Conservation (phyloP, 2,797 vertebrate species). For the Pelochelys cantorii region DNA sequence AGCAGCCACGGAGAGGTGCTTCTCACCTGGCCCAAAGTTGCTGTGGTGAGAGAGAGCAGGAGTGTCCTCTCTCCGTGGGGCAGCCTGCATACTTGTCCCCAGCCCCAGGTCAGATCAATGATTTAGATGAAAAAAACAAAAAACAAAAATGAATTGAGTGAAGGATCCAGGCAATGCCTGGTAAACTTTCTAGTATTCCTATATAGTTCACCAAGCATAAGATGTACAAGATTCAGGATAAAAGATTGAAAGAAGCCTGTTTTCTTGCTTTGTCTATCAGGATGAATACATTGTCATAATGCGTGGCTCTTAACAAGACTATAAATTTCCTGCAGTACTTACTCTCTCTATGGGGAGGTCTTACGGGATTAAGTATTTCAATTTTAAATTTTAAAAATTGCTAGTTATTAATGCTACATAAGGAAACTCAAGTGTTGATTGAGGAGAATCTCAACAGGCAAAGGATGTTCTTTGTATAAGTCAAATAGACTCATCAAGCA, state of each 20-base stretch:
- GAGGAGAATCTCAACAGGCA: neutral
- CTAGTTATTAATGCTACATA: neutral
- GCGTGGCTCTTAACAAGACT: neutral
- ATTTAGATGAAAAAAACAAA: too few relatives aligned
- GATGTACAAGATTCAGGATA: neutral
- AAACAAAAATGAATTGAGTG: too few relatives aligned
- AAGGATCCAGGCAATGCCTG: too few relatives aligned
- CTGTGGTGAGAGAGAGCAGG: too few relatives aligned
- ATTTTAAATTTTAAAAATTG: slow-evolving; percentile 12
- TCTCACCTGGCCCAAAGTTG: too few relatives aligned
- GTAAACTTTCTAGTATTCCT: neutral
- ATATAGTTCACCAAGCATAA: neutral
- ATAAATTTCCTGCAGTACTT: neutral
- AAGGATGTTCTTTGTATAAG: neutral
- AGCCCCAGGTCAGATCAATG: too few relatives aligned
- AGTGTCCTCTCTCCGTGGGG: too few relatives aligned
- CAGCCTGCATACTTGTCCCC: too few relatives aligned
- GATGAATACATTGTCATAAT: slow-evolving; percentile 3
- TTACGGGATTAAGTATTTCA: slow-evolving; percentile 10
- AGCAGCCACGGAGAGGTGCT: too few relatives aligned
- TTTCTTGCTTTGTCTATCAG: neutral
- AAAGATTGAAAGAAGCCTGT: neutral
- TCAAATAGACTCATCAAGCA: neutral
- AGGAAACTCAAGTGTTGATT: neutral
- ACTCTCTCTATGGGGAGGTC: neutral